Conservation (phyloP, 2,797 vertebrate genomes). For the Moxostoma hubbsi region DNA sequence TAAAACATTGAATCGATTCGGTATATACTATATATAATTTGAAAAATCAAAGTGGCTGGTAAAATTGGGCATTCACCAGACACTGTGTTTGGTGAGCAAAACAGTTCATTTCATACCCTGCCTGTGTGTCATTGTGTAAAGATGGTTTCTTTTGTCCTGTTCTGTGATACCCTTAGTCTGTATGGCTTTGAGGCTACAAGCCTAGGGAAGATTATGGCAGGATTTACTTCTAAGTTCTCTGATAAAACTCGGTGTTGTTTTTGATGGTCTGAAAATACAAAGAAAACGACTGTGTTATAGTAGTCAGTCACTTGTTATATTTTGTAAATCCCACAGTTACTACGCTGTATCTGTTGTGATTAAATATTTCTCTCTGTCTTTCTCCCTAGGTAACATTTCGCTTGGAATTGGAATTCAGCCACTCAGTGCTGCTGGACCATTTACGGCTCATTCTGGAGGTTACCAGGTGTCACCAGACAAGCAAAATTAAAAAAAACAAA, state of each 20-base stretch:
- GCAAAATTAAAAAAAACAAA: background rate
- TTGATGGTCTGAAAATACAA: slow-evolving; percentile 16
- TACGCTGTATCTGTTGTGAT: background rate
- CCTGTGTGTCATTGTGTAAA: slow-evolving; percentile 7
- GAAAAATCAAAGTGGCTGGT: no score
- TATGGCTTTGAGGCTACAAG: slow-evolving; percentile 50
- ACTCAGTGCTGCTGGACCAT: slow-evolving; percentile 82
- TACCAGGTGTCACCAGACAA: slow-evolving; percentile 77
- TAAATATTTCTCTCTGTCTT: background rate
- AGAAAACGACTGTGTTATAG: slow-evolving; percentile 8
- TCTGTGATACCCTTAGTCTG: slow-evolving; percentile 47
- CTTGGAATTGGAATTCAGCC: slow-evolving; percentile 95
- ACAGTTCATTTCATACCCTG: no score
- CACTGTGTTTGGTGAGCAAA: no score
- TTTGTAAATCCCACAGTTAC: background rate
- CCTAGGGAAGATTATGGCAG: slow-evolving; percentile 65
- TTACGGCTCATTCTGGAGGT: slow-evolving; percentile 82
- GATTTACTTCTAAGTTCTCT: slow-evolving; percentile 54
- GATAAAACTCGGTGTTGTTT: slow-evolving; percentile 52
- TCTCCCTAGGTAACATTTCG: slow-evolving; percentile 87
- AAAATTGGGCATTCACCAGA: no score
- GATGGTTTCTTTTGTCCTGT: background rate
- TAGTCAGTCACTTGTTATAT: slow-evolving; percentile 22
- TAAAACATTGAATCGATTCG: no score
- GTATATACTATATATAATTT: no score